A percentile compares a stretch with the other conserved stretches of the same genome.
phyloP scores from a whole-genome alignment of 2,797 vertebrate genomes.

The Synaphobranchus kaupii region DNA sequence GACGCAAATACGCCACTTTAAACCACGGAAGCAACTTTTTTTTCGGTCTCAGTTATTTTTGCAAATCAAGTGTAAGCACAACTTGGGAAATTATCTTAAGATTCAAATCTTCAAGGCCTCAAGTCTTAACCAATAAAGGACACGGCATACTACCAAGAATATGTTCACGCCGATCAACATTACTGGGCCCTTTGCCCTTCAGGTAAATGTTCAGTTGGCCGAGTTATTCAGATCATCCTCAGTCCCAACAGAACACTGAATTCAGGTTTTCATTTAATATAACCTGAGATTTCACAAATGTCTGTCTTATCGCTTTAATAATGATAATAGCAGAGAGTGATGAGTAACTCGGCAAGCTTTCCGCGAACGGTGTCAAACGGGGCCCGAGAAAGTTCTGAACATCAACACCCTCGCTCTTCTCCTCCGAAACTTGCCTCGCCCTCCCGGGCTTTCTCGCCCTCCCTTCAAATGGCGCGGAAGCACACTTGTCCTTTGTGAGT shows the following conservation, averaged over 20 bases:
- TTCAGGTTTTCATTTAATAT: neutral
- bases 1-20: too few species aligned
- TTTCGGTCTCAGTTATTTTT: too few species aligned
- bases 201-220: neutral
- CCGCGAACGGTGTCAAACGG: neutral
- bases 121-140: neutral
- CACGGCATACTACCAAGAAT: neutral
- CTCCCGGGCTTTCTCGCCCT: neutral
- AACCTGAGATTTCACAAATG: neutral
- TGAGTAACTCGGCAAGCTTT: neutral
- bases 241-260: neutral
- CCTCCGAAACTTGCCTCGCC: neutral
- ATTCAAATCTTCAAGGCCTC: too few species aligned
- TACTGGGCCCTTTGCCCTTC: neutral
- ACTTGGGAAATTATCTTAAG: too few species aligned
- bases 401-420: neutral
- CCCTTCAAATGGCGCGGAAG: neutral
- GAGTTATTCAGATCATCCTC: neutral
- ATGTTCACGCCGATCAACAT: neutral
- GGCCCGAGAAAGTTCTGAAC: neutral
- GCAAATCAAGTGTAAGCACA: too few species aligned
- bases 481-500: slow-evolving; percentile 9
- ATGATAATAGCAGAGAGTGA: slow-evolving; percentile 6
- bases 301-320: neutral
- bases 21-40: too few species aligned